A percentile compares a stretch with the other conserved stretches of the same genome.
phyloP scores from a whole-genome alignment of 2,888 invertebrate species.

The Philaethria dido region DNA sequence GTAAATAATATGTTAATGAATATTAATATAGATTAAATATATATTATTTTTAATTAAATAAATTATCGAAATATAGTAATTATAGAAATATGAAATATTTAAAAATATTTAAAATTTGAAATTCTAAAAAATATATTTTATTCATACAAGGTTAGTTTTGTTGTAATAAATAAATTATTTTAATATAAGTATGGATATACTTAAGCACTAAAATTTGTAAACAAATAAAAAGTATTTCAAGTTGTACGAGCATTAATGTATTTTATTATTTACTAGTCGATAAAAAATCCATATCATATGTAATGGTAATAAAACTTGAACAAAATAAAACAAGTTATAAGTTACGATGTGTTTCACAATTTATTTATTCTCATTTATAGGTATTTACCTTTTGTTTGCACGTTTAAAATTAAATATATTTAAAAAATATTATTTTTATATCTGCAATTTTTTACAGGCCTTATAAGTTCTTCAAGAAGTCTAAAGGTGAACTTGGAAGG shows the following conservation, averaged over 20 bases:
- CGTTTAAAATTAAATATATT: background rate
- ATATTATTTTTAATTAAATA: too few relatives aligned
- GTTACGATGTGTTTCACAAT: slow-evolving; percentile 11
- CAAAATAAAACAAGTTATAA: background rate
- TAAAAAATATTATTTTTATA: background rate
- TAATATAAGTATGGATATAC: too few relatives aligned
- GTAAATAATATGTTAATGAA: background rate
- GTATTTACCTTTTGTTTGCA: background rate
- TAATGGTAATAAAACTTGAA: slow-evolving; percentile 2
- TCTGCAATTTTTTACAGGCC: background rate
- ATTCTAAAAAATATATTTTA: too few relatives aligned
- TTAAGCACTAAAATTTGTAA: too few relatives aligned
- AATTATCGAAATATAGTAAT: background rate
- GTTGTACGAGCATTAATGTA: too few relatives aligned
- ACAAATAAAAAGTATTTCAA: too few relatives aligned
- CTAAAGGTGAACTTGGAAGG: slow-evolving; percentile 54
- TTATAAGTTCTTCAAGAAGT: background rate
- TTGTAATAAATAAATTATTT: too few relatives aligned
- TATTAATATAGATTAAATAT: background rate
- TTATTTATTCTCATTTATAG: slow-evolving; percentile 1
- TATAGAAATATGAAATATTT: too few relatives aligned
- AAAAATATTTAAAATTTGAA: too few relatives aligned
- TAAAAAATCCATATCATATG: background rate
- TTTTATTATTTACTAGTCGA: background rate
- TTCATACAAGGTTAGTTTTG: too few relatives aligned